Base-by-base conservation (phyloP, 2,888 invertebrate genomes). In the Thymelicus sylvestris region DNA sequence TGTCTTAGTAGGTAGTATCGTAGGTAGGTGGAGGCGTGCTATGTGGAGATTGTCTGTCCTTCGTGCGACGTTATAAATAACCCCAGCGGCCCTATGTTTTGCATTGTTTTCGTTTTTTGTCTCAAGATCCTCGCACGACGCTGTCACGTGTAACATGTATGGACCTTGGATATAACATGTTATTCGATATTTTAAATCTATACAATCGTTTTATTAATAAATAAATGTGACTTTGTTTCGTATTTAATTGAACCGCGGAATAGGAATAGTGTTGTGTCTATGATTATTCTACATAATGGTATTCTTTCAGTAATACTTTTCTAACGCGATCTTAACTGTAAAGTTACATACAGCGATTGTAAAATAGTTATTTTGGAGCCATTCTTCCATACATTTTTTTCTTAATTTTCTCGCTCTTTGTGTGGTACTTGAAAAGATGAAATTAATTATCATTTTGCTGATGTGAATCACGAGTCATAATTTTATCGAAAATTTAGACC, bases 31-130 rank as follows among this genome's bases (percentile, higher is more conserved):
- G 59, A 48, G 68, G 71, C 71, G 66, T 70, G 66, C 74, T 75
- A 75, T 78, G 78, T 80, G 81, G 92, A 83, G 93, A 92, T 89
- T 92, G 92, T 90, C 74, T 87, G 92, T 91, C 92, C 93, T 93
- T 93, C 90, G 78, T 74, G 74, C 76, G 74, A 77, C 75, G 79
- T 80, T 86, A 88, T 89, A 89, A 91, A 90, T 90, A 91, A 82
- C 84, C 82, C 83, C 81, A 79, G 80, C 77, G 79, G 81, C 81
- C 83, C 84, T 86, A 82, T 78, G 81, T 79, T 79, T 83, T 81
- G 82, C 85, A 75, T 75, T 79, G 80, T 81, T 82, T 81, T 83
- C 66, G 71, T 81, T 80, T 85, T 86, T 84, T 84, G 81, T 74
- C 80, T 80, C 79, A 78, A 77, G 82, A 83, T 83, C 78, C 77